Evolutionary conservation across 2,113 vertebrate genomes (phyloP), one percentile per base, ranked within the genome.

Genomic region (Ciconia stormi): DNA sequence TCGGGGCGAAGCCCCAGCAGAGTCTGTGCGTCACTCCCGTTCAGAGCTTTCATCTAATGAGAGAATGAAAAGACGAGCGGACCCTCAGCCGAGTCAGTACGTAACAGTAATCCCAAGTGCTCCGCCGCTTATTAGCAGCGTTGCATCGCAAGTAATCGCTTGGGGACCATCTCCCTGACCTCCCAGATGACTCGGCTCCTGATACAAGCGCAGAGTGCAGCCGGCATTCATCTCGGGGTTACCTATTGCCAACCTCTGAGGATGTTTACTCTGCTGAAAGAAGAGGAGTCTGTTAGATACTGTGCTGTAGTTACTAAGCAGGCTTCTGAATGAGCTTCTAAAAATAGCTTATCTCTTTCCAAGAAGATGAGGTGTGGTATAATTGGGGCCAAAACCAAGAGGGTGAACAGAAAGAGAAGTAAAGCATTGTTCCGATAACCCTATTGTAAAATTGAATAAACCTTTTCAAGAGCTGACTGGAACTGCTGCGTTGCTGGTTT

Each of bases 11-110:
- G 38, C 46, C 40, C 44, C 22, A 8, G 67, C 30, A 14, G 52
- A 66, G 58, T 23, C 53, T 40, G 18, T 36, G 34, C 0, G 0
- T 69, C 4, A 0, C 30, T 80, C 30, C 58, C 3, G 0, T 40
- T 67, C 42, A 23, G 21, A 56, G 49, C 69, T 89, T 69, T 29
- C 0, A 0, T 27, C 69, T 34, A 44, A 8, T 44, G 38, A 15
- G 46, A 34, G 42, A 61, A 2, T 6, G 36, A 50, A 70, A 21
- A 47, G 23, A 13, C 0, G 1, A 77, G 59, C 16, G 26, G 69
- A 16, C 19, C 21, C 36, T 85, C 81, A 21, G 47, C 71, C 6
- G 7, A 27, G 6, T 4, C 16, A 4, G 40, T 52, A 23, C 13
- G 0, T 47, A 38, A 7, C 2, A 2, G 38, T 63, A 46, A 61